These are phyloP conservation scores for pig (Sus scrofa) DNA, from an alignment of 2,113 vertebrate species.

Conservation along the genomic window DNA sequence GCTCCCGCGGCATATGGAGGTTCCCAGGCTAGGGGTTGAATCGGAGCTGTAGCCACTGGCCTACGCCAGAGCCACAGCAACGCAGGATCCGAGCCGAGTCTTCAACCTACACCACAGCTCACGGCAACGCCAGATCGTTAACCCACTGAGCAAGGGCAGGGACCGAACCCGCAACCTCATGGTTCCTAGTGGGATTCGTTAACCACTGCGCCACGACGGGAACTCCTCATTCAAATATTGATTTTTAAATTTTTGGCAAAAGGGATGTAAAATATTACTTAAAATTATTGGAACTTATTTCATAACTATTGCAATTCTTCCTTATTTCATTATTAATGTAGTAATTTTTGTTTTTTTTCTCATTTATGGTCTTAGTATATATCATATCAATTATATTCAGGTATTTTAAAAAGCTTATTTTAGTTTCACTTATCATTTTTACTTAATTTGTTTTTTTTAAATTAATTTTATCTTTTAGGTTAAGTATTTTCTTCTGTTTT, in stretches of 20 bases:
- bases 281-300: neutral
- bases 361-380: neutral
- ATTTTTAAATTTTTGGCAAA: slow-evolving; percentile 4
- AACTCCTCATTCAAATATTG: neutral
- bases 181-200: no score
- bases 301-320: neutral
- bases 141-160: no score
- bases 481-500: neutral
- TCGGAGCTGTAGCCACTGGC: no score
- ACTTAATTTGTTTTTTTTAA: neutral
- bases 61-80: no score
- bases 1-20: no score
- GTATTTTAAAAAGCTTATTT: neutral
- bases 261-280: neutral
- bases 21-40: no score
- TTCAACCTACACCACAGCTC: no score
- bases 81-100: no score
- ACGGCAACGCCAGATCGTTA: no score
- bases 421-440: neutral
- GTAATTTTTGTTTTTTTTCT: neutral
- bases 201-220: no score
- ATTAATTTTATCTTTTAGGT: neutral
- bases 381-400: neutral
- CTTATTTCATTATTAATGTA: neutral
- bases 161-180: no score